These are phyloP conservation scores for Pemphredon lugubris DNA, from an alignment of 2,888 invertebrate species.

Conservation along the genomic window DNA sequence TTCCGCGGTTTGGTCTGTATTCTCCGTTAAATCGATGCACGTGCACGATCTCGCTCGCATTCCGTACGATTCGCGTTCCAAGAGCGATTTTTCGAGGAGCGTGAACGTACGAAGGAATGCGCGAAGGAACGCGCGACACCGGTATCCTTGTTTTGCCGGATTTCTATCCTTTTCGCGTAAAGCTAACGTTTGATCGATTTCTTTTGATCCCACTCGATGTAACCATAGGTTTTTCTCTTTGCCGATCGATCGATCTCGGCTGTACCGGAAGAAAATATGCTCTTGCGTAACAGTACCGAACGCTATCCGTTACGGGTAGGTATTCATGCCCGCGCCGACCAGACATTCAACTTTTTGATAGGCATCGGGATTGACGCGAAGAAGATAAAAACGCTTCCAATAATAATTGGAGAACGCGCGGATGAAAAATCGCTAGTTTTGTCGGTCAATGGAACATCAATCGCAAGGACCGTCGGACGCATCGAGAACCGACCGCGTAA, in stretches of 20 bases:
- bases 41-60: too few species aligned
- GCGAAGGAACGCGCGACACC: neutral
- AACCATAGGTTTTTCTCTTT: constrained; percentile 16
- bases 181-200: constrained; percentile 20
- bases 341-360: neutral
- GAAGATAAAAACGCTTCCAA: neutral
- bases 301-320: constrained; percentile 20
- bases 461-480: constrained; percentile 25
- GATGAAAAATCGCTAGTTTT: constrained; percentile 30
- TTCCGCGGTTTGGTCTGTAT: too few species aligned
- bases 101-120: too few species aligned
- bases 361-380: constrained; percentile 1
- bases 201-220: neutral
- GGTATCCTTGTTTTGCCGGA: neutral
- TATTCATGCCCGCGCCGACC: neutral
- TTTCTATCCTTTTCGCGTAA: neutral
- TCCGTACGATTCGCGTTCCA: too few species aligned
- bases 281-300: constrained; percentile 27
- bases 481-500: constrained; percentile 8
- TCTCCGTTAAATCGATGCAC: too few species aligned
- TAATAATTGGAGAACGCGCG: constrained; percentile 26
- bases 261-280: constrained; percentile 30
- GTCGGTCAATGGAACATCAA: constrained; percentile 30
- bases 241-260: constrained; percentile 25
- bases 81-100: too few species aligned